Evolutionary conservation across 2,113 vertebrate species (phyloP), one percentile per base, ranked within the genome.

Genomic region (Labeo rohita): DNA sequence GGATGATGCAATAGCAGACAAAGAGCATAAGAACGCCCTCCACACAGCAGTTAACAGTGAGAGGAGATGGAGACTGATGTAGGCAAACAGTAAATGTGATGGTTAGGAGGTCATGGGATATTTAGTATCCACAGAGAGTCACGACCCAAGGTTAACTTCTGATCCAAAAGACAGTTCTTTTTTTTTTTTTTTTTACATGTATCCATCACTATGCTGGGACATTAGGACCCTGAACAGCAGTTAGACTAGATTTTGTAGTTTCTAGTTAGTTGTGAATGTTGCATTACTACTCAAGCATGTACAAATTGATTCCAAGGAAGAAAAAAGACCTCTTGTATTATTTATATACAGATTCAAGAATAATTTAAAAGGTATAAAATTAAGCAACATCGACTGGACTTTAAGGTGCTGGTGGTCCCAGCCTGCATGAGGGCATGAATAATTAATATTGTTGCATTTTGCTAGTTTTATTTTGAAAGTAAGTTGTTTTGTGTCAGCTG

Each of bases 1-100:
- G 49, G 28, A 54, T 77, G 75, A 54, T 77, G 75, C 75, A 77
- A 77, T 2, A 1, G 12, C 75, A 77, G 75, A 77, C 8, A 36
- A 77, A 52, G 23, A 54, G 75, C 3, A 34, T 12, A 77, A 36
- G 28, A 52, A 77, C 2, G 13, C 7, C 8, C 12, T 16, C n/a
- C 49, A 77, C 75, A 47, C 70, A 45, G 8, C n/a, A 54, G 49
- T 49, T 16, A 54, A 54, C 15, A 54, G 21, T 50, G 49, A 77
- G 49, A 52, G 15, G 47, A 77, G 49, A 54, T 54, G 43, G 8
- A 77, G 39, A 45, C 68, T 2, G 39, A 10, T 45, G 16, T 13
- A 68, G 65, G 34, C 65, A 68, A 68, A 68, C 28, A 13, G 61
- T 1, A 10, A 28, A 65, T 12, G 61, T 65, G 61, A 12, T 28